These are phyloP conservation scores for Sympetrum striolatum DNA, from an alignment of 2,888 invertebrate species.

Conservation along the genomic window DNA sequence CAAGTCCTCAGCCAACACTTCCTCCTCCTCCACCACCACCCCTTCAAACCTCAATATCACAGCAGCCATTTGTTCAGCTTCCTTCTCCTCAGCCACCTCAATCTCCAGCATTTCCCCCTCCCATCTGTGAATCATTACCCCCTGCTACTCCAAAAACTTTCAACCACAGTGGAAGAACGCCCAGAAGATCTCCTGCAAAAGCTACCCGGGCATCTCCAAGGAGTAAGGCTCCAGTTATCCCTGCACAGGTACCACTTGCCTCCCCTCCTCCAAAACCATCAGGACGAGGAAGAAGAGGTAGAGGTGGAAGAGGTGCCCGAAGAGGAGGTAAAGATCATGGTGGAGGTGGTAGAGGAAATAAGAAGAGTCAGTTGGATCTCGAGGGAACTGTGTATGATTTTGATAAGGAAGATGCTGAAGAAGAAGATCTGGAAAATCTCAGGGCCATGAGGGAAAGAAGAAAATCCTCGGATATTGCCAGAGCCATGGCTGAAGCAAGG, in stretches of 20 bases:
- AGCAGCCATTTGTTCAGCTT: constrained; percentile 30
- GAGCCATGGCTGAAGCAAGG: constrained; percentile 52
- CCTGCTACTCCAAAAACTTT: constrained; percentile 33
- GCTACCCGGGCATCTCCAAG: constrained; percentile 65
- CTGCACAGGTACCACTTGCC: constrained; percentile 13
- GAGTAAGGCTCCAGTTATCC: constrained; percentile 57
- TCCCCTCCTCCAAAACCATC: constrained; percentile 58
- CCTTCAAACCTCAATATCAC: constrained; percentile 11
- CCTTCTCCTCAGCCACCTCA: constrained; percentile 14
- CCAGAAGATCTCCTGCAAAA: constrained; percentile 50
- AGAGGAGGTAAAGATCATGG: constrained; percentile 58
- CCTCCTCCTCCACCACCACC: constrained; percentile 47
- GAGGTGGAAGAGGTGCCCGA: constrained; percentile 56
- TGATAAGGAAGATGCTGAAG: constrained; percentile 78
- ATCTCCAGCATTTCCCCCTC: constrained; percentile 56
- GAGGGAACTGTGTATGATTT: constrained; percentile 88
- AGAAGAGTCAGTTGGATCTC: constrained; percentile 57
- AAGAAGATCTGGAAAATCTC: constrained; percentile 74
- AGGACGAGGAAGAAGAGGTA: constrained; percentile 62
- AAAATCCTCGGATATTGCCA: constrained; percentile 72
- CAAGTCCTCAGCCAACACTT: constrained; percentile 56
- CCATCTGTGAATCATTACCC: constrained; percentile 14
- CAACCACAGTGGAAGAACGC: constrained; percentile 31
- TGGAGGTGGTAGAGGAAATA: constrained; percentile 59
- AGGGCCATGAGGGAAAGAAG: constrained; percentile 80